Base-by-base conservation (phyloP, 2,888 invertebrate genomes). In the Nemotelus nigrinus region DNA sequence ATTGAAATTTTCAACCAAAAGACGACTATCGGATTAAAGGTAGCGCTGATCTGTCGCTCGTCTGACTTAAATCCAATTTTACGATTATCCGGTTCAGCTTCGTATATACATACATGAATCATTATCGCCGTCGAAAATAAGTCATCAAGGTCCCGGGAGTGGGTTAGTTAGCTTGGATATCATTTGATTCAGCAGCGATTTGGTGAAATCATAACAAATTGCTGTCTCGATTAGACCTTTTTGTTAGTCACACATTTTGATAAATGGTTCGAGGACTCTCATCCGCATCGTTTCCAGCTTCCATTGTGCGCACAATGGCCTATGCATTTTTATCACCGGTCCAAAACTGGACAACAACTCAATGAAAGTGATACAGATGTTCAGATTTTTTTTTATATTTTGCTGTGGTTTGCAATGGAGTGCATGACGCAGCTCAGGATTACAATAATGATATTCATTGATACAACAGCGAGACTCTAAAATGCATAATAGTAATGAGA, bases 281-380 rank as follows among this genome's bases (percentile, higher is more conserved):
- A 10, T 48, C 41, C 3, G 60, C 74, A 74, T 44, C 25, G 7
- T n/a, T 41, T 57, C 39, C 3, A 41, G 8, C 41, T n/a, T 48
- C 8, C 39, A 44, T 43, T 70, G 53, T 43, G 5, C 2, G 0
- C 1, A 25, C 25, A 25, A 25, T 25, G 25, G 10, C 44, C 53
- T 55, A 55, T 70, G 53, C 70, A 70, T 45, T 48, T 63, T 60
- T 44, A 43, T 48, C 25, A 25, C 25, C 25, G 25, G 25, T 25
- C 25, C 25, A 25, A 25, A 25, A 25, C 25, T 60, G n/a, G 4
- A 41, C 60, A 50, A 8, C 63, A 44, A 50, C 6, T 39, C 57
- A 79, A 70, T 41, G 74, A 68, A 77, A 44, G 63, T 77, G 63
- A 70, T 65, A 77, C 77, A 79, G 79, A 79, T 77, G 75, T 79